Percentiles rank a stretch among this genome's conserved stretches.
phyloP scores from a whole-genome alignment of 2,113 vertebrate genomes.

The Hippocampus mohnikei region DNA sequence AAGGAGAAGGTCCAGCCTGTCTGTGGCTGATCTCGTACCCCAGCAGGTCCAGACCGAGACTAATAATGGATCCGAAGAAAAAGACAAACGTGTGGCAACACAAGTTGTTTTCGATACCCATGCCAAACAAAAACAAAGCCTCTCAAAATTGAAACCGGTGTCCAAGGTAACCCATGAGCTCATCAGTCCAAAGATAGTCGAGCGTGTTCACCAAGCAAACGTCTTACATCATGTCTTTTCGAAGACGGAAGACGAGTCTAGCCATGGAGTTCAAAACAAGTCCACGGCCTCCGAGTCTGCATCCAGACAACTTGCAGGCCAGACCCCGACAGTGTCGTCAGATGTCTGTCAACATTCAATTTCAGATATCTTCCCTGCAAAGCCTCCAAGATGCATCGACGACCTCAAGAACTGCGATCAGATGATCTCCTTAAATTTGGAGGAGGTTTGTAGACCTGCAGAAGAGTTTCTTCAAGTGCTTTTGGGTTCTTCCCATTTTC shows the following conservation, averaged over 20 bases:
- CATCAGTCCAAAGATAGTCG: constrained; percentile 55
- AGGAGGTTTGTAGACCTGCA: neutral
- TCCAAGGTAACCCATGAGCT: constrained; percentile 53
- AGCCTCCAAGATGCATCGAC: neutral
- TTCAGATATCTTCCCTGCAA: neutral
- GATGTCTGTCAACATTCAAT: neutral
- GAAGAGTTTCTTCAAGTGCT: neutral
- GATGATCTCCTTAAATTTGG: neutral
- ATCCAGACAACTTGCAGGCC: constrained; percentile 12
- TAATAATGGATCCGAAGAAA: constrained; percentile 28
- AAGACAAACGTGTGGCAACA: neutral
- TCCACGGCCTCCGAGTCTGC: neutral
- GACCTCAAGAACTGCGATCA: neutral
- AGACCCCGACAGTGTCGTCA: neutral
- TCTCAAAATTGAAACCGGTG: constrained; percentile 24
- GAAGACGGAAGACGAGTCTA: constrained; percentile 5
- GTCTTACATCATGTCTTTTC: neutral
- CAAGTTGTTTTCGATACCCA: constrained; percentile 26
- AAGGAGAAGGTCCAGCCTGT: constrained; percentile 59
- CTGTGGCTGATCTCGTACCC: constrained; percentile 67
- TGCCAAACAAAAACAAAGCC: constrained; percentile 18
- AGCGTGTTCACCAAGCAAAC: constrained; percentile 39
- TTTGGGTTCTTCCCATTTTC: no score
- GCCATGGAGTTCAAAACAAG: neutral
- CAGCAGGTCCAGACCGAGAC: constrained; percentile 36